Evolutionary conservation across 2,888 invertebrate species (phyloP).

Genomic region (Proisotoma minuta): DNA sequence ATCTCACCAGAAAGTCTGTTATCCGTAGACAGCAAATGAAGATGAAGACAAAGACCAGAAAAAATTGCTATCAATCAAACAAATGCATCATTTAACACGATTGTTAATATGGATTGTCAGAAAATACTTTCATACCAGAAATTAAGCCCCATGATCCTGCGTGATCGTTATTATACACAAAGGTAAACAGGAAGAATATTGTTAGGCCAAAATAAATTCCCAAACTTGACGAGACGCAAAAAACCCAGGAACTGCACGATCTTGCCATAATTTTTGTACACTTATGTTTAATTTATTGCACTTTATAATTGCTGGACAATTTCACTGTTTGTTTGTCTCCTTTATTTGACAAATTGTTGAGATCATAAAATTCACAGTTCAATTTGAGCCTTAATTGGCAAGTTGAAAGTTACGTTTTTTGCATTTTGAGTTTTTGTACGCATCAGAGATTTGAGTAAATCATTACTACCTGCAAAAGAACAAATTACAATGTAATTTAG

Average conservation of each 20-base stretch:
- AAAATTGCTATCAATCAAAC: conserved; percentile 36
- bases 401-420: too few species aligned
- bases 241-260: conserved; percentile 36
- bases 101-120: not conserved
- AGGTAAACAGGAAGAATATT: conserved; percentile 45
- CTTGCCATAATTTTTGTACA: conserved; percentile 30
- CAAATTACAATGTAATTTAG: too few species aligned
- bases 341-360: too few species aligned
- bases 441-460: too few species aligned
- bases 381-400: too few species aligned
- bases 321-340: too few species aligned
- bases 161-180: conserved; percentile 44
- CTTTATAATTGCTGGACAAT: too few species aligned
- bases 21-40: conserved; percentile 37
- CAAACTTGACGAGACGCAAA: conserved; percentile 30
- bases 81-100: not conserved
- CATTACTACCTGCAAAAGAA: too few species aligned
- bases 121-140: conserved; percentile 35
- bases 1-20: conserved; percentile 37
- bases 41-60: conserved; percentile 42
- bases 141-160: conserved; percentile 44
- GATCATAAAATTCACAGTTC: too few species aligned
- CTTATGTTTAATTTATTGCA: too few species aligned
- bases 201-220: conserved; percentile 45
- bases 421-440: too few species aligned